These are phyloP conservation scores for Allygus modestus DNA, from an alignment of 2,888 invertebrate genomes.

Conservation along the genomic window DNA sequence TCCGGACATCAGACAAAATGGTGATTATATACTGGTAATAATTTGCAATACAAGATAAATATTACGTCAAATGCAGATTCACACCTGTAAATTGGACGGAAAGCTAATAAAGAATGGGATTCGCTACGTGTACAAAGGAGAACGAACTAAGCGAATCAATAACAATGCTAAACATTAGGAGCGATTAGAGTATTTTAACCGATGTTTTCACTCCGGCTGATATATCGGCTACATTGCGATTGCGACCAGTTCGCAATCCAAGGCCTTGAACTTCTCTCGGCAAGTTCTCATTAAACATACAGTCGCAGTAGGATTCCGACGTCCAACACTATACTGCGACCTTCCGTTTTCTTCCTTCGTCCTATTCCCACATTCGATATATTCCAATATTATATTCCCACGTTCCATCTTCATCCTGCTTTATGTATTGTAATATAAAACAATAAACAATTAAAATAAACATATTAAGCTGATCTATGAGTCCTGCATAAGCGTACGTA, in stretches of 20 bases:
- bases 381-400: neutral
- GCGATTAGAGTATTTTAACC: neutral
- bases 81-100: no score
- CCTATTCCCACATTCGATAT: neutral
- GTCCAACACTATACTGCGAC: neutral
- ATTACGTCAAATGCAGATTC: no score
- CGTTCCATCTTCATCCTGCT: no score
- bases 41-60: no score
- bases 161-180: neutral
- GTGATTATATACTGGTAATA: no score
- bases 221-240: constrained; percentile 29
- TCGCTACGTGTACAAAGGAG: neutral
- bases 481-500: no score
- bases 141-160: neutral
- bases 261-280: constrained; percentile 28
- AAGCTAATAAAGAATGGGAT: no score
- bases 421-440: no score
- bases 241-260: constrained; percentile 9
- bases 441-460: no score
- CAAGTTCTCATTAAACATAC: constrained; percentile 32
- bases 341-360: neutral
- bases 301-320: constrained; percentile 2
- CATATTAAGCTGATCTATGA: no score
- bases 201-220: neutral
- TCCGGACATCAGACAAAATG: no score